Base-by-base conservation (phyloP, 1,140 invertebrate species). In the Belonocnema kinseyi region DNA sequence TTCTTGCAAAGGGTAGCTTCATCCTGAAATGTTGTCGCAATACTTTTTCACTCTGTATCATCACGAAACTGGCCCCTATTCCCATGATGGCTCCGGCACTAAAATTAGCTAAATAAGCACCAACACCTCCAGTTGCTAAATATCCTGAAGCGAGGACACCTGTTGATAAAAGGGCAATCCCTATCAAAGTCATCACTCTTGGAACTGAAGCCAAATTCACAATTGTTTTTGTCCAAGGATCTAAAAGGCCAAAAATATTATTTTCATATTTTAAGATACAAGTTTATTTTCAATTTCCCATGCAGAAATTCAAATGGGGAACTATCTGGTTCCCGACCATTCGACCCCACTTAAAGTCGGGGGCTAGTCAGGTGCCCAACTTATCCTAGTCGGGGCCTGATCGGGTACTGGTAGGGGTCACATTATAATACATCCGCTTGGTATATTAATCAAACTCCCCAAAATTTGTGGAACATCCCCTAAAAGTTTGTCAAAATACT, bases 141-240 rank as follows among this genome's bases (percentile, higher is more conserved):
- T 90, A 90, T 21, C 88, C 88, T 0, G 88, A 88, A 72, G 89
- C 88, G 58, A 89, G 50, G 1, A 89, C 74, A 10, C 89, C 88
- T 72, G 84, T 75, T 7, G 85, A 76, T 6, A 90, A 74, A 1
- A 90, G 82, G 70, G 73, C 77, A n/a, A 90, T 85, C 53, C 89
- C 89, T 66, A 87, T 88, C 11, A 90, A 52, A 7, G 85, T 91
- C 61, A 93, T 90, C 40, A 93, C 83, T 50, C 93, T 85, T 2
- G 93, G 93, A 79, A 92, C 90, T 50, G 92, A 91, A 70, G 93
- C 92, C 72, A 92, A 86, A 75, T 90, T 91, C 71, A 93, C 89
- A 14, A 93, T 89, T 46, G 90, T 89, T 26, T 87, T 86, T 54
- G 92, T 92, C 93, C 93, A 94, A 56, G 93, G 93, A 84, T 93